Percentiles rank a stretch among this genome's conserved stretches.
These are phyloP conservation scores for Anas capensis DNA, from an alignment of 2,797 vertebrate genomes.

Conservation along the genomic window DNA sequence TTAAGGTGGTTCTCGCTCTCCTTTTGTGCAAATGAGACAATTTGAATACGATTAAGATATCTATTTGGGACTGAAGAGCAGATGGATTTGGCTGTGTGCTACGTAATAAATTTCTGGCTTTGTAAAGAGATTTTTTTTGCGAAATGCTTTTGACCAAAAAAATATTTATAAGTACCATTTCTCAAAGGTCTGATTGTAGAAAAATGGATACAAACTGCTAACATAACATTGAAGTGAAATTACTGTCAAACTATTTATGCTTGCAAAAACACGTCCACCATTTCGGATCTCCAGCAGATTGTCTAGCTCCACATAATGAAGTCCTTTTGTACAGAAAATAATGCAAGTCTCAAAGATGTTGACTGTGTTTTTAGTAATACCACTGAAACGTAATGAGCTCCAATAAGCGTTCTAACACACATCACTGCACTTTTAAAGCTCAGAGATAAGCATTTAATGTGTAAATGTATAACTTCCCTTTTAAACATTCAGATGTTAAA, in stretches of 20 bases:
- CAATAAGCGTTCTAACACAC: background rate
- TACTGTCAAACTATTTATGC: background rate
- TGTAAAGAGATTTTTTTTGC: background rate
- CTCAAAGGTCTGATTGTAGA: background rate
- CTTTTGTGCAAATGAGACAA: background rate
- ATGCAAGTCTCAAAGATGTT: background rate
- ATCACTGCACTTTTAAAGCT: background rate
- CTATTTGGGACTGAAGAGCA: background rate
- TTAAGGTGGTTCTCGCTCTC: background rate
- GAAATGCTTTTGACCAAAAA: background rate
- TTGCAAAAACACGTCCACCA: background rate
- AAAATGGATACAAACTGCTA: background rate
- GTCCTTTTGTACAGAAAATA: background rate
- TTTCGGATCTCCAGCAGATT: background rate
- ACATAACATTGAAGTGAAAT: background rate
- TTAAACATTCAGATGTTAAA: background rate
- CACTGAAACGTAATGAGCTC: background rate
- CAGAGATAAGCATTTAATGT: background rate
- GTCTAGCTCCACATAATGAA: background rate
- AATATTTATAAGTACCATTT: background rate
- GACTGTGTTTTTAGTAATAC: background rate
- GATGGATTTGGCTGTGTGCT: background rate
- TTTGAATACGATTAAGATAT: background rate
- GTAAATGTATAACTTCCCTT: background rate
- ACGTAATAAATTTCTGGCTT: conserved; percentile 15